Conservation (phyloP, 2,113 vertebrate genomes). For the Phylloscopus trochiloides region DNA sequence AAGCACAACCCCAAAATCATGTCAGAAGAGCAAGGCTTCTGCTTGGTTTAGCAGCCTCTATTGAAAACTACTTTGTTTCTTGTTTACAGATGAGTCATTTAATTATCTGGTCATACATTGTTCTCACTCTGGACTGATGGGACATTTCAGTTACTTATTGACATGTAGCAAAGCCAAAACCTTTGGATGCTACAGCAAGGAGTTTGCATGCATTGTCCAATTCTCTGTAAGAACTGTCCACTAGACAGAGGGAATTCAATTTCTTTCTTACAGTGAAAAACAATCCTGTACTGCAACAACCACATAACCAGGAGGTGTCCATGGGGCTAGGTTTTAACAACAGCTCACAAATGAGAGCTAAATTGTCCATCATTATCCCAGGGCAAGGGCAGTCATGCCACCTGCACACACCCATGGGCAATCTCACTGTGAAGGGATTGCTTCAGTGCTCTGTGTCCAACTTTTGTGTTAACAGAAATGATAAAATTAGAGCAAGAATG, state of each 20-base stretch:
- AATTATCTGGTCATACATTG: not conserved
- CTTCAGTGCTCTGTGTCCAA: not conserved
- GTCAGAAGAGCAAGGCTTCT: not conserved
- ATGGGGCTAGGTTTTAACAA: not conserved
- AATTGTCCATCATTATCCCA: not conserved
- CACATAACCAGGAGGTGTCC: not conserved
- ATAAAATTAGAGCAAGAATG: not conserved
- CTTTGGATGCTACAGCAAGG: not conserved
- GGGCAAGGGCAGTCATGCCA: not conserved
- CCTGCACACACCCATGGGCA: not conserved
- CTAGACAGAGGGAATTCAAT: not conserved
- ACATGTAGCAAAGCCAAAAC: not conserved
- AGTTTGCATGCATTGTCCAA: not conserved
- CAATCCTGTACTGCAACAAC: not conserved
- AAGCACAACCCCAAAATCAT: not conserved
- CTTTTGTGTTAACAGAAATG: not conserved
- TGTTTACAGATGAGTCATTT: not conserved
- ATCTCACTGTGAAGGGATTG: accelerated
- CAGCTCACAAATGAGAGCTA: not conserved
- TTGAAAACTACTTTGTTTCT: not conserved
- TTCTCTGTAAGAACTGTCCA: not conserved
- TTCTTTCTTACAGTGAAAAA: not conserved
- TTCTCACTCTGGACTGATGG: not conserved
- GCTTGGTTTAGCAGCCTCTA: not conserved
- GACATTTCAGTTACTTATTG: not conserved